Evolutionary conservation across 2,888 invertebrate species (phyloP).

Genomic region (Dorcus parallelipipedus): DNA sequence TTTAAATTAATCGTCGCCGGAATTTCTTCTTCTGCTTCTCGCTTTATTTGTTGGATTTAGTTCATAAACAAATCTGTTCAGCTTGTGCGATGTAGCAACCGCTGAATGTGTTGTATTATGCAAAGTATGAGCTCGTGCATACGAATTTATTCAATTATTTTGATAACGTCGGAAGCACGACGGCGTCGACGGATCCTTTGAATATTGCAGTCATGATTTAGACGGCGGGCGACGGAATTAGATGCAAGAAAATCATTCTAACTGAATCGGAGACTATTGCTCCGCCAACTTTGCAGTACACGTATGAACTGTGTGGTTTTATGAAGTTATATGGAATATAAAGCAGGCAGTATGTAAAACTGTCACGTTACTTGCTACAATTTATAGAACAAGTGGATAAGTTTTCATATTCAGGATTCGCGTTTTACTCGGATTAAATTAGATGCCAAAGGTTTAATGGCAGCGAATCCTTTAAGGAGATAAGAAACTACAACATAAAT

Average conservation of each 20-base stretch:
- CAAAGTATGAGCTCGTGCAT: no score
- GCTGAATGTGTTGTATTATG: background rate
- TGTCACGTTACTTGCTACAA: conserved; percentile 43
- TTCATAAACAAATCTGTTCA: no score
- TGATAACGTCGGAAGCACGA: background rate
- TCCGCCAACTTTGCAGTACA: background rate
- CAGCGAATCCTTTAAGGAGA: background rate
- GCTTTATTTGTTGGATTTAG: no score
- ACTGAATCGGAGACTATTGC: conserved; percentile 1
- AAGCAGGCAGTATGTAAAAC: conserved; percentile 33
- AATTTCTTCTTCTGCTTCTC: background rate
- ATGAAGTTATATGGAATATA: conserved; percentile 33
- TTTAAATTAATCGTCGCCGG: no score
- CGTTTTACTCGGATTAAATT: conserved; percentile 42
- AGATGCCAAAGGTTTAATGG: conserved; percentile 33
- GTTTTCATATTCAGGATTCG: conserved; percentile 40
- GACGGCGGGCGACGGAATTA: background rate
- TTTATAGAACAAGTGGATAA: conserved; percentile 48
- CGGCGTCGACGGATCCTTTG: background rate
- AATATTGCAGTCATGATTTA: conserved; percentile 5
- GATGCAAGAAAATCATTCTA: conserved; percentile 7
- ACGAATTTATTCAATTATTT: no score
- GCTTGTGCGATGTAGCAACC: background rate
- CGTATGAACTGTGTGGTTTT: conserved; percentile 23
- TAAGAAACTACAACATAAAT: background rate